These are phyloP conservation scores for Meloidogyne exigua DNA, from an alignment of 1,140 invertebrate species.

Conservation along the genomic window DNA sequence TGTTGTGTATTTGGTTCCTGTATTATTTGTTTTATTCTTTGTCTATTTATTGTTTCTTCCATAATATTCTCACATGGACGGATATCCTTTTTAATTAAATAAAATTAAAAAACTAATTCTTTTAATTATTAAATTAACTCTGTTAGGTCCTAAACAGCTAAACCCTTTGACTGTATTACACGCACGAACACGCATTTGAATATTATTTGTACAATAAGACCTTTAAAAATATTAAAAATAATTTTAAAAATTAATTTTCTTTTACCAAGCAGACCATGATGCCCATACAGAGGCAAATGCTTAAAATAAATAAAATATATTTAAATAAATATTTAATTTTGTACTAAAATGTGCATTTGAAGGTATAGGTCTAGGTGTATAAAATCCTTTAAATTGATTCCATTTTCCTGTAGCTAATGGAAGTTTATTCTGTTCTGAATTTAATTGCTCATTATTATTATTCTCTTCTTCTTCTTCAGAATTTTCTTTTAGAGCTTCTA, in stretches of 20 bases:
- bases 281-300: constrained; percentile 63
- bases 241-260: background rate
- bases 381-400: constrained; percentile 59
- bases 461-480: background rate
- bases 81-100: constrained; percentile 34
- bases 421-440: background rate
- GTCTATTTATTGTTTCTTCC: background rate
- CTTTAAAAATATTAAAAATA: background rate
- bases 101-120: background rate
- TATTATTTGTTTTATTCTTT: background rate
- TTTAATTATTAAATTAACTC: constrained; percentile 24
- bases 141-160: constrained; percentile 56
- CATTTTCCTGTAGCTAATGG: constrained; percentile 49
- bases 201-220: constrained; percentile 57
- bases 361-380: constrained; percentile 56
- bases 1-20: constrained; percentile 44
- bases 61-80: constrained; percentile 33
- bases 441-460: background rate
- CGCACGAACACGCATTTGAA: constrained; percentile 58
- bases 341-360: constrained; percentile 53
- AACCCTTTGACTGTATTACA: constrained; percentile 64
- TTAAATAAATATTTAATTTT: constrained; percentile 24
- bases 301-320: constrained; percentile 45
- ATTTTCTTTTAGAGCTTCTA: background rate
- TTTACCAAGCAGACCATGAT: constrained; percentile 56